Percentiles rank a stretch among this genome's conserved stretches.
Conservation (phyloP, 2,888 invertebrate species). For the Cephus sareptanus region DNA sequence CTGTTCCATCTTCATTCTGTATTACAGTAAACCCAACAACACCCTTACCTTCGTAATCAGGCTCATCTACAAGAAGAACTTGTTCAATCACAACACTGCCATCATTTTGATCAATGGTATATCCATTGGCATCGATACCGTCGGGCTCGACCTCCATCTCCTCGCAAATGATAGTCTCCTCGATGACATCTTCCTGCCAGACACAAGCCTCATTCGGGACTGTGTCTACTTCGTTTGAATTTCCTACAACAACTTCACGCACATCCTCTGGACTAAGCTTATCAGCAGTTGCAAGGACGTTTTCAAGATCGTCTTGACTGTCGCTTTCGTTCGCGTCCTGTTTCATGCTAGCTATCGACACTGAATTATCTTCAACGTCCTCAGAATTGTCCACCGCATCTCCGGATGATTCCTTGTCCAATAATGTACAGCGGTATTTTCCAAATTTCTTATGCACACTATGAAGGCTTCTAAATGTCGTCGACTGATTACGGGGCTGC, state of each 20-base stretch:
- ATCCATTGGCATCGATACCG: constrained; percentile 25
- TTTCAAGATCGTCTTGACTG: constrained; percentile 46
- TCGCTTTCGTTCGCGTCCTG: constrained; percentile 45
- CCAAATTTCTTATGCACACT: constrained; percentile 32
- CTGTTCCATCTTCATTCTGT: constrained; percentile 46
- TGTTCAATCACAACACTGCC: constrained; percentile 47
- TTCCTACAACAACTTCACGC: constrained; percentile 41
- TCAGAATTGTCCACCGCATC: constrained; percentile 12
- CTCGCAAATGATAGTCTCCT: constrained; percentile 64
- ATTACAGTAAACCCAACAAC: constrained; percentile 55
- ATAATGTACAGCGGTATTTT: constrained; percentile 29
- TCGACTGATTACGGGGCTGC: constrained; percentile 22
- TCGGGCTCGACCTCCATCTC: constrained; percentile 60
- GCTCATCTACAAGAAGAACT: constrained; percentile 46
- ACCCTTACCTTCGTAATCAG: constrained; percentile 38
- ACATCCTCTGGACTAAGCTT: constrained; percentile 45
- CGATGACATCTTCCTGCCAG: constrained; percentile 59
- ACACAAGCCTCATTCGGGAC: constrained; percentile 20
- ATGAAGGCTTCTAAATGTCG: constrained; percentile 14
- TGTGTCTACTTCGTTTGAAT: neutral
- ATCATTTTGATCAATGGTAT: constrained; percentile 37
- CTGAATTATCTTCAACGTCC: constrained; percentile 1
- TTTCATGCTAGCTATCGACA: constrained; percentile 25
- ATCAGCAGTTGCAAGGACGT: constrained; percentile 28
- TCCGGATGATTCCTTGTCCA: constrained; percentile 22